Percentiles rank a stretch among this genome's conserved stretches.
These are phyloP conservation scores for Cygnus buccinator DNA, from an alignment of 2,113 vertebrate species.

Conservation along the genomic window DNA sequence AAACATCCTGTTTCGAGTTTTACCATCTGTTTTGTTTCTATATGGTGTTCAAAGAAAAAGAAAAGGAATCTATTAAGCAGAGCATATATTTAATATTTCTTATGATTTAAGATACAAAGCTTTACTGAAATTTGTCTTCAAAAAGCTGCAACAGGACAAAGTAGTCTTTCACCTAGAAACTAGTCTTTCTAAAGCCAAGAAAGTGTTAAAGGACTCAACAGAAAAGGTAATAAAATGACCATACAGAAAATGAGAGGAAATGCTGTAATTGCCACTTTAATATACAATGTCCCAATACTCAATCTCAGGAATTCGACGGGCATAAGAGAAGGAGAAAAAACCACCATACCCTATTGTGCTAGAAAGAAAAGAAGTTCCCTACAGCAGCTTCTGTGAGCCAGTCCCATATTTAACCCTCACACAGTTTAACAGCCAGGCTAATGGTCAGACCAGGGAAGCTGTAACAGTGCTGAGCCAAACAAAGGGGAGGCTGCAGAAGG, in stretches of 20 bases:
- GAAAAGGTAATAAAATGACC: not conserved
- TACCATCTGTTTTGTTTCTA: conserved; percentile 52
- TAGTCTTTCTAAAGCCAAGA: not conserved
- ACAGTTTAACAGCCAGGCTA: not conserved
- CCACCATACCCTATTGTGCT: not conserved
- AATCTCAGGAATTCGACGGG: not conserved
- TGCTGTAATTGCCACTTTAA: not conserved
- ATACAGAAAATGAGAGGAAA: not conserved
- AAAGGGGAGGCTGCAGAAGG: not conserved
- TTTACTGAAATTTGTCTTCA: not conserved
- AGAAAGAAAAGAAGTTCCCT: not conserved
- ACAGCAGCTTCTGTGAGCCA: not conserved
- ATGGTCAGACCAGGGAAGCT: conserved; percentile 9
- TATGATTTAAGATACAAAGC: not conserved
- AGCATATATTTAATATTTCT: conserved; percentile 7
- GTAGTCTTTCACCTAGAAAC: not conserved
- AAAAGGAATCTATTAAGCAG: not conserved
- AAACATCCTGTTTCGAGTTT: conserved; percentile 25
- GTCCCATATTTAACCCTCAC: conserved; percentile 6
- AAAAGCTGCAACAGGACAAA: not conserved
- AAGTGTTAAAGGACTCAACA: not conserved
- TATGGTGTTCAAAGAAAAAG: not conserved
- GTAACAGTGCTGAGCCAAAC: not conserved
- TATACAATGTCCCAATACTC: not conserved
- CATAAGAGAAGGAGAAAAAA: not conserved